A percentile compares a stretch with the other conserved stretches of the same genome.
These are phyloP conservation scores for Aselliscus stoliczkanus DNA, from an alignment of 2,797 vertebrate species.

Conservation along the genomic window DNA sequence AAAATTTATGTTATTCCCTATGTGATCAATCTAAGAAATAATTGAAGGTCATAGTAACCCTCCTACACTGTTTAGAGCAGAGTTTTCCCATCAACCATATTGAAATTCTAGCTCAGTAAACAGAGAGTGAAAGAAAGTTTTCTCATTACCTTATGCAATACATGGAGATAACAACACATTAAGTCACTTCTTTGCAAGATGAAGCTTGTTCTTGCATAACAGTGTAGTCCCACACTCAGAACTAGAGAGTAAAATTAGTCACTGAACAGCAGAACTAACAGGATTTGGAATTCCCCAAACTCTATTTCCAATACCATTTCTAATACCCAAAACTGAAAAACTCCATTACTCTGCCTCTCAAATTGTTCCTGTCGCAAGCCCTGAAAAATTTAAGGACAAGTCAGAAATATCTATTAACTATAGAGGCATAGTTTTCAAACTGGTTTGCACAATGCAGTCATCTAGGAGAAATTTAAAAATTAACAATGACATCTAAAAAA, in stretches of 20 bases:
- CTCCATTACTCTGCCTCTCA: background rate
- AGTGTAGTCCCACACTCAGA: background rate
- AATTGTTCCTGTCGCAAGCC: background rate
- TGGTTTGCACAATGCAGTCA: background rate
- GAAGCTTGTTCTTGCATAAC: background rate
- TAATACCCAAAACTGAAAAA: background rate
- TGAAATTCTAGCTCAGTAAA: background rate
- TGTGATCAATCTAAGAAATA: background rate
- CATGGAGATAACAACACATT: background rate
- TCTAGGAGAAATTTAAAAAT: background rate
- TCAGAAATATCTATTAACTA: background rate
- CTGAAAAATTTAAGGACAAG: background rate
- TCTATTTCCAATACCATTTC: background rate
- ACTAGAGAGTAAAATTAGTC: background rate
- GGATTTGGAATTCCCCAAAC: background rate
- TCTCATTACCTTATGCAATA: background rate
- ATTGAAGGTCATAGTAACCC: background rate
- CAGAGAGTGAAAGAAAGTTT: background rate
- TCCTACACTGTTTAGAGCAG: background rate
- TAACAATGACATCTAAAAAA: background rate
- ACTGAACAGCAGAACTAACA: background rate
- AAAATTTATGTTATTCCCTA: background rate
- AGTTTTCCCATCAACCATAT: background rate
- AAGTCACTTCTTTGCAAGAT: background rate
- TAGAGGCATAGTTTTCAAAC: background rate